Base-by-base conservation (phyloP, 2,113 vertebrate genomes). In the Mohoua ochrocephala region DNA sequence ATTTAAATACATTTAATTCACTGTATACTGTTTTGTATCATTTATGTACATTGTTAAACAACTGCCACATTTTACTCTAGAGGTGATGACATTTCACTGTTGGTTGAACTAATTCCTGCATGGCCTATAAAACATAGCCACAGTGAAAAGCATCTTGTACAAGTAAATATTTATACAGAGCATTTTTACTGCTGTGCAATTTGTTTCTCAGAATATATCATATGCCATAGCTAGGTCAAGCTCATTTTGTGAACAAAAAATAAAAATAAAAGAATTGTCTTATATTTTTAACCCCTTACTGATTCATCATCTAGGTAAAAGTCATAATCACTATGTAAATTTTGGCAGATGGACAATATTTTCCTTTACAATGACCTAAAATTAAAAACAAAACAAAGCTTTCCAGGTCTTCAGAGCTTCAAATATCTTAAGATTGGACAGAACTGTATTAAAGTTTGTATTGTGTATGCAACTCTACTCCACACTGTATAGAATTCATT, bases 1-100 rank as follows among this genome's bases (percentile, higher is more conserved):
- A 95, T 88, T 97, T 86, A 77, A 90, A 93, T 93, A 90, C 27
- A 28, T 87, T 85, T 77, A 91, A 86, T 85, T 90, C 37, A 54
- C 27, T 70, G 16, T 80, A 77, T 86, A 75, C 22, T 68, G 39
- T 22, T 91, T 88, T 93, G 67, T 85, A 67, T 85, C 82, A 90
- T 93, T 94, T 77, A 80, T 44, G 54, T 52, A 78, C 27, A 59
- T 59, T 90, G 87, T 65, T 90, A 90, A 96, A 79, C 26, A 93
- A 70, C 68, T 63, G 41, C 47, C 79, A 94, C 59, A 44, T 88
- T 96, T 96, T 84, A 90, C 83, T 91, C 78, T 57, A 49, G 82
- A 94, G 75, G 50, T 93, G 68, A 90, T 85, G 87, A 87, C 63
- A 91, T 85, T 96, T 94, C 67, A 80, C 84, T 88, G 70, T 57